Evolutionary conservation across 1,140 invertebrate genomes (phyloP), one percentile per base, ranked within the genome.

Genomic region (Yoshiicerus persimilis): DNA sequence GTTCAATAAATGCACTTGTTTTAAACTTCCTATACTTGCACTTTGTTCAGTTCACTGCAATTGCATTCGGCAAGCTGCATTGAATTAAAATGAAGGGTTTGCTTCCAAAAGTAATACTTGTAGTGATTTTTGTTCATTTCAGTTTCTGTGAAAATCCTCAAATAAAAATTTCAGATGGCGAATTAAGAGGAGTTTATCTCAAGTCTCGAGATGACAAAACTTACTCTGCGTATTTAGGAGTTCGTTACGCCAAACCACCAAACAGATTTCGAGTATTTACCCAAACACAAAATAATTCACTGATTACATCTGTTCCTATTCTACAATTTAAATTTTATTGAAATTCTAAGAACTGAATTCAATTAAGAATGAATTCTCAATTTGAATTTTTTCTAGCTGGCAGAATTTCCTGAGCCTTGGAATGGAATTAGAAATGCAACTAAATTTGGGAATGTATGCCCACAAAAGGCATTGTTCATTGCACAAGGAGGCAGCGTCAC

Each of bases 371-470:
- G n/a, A n/a, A n/a, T 41, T 3, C 16, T 41, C 16, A 41, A 2
- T 41, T 1, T 13, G 3, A 4, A 2, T 11, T 41, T 41, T 56
- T 56, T 56, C 5, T n/a, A 70, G 64, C 27, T 70, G 13, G 64
- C 64, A 30, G 64, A 70, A 30, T 25, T 25, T 10, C 23, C 25
- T 11, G 64, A 70, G 2, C 9, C 64, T 3, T 94, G 93, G 93
- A 27, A 87, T 10, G 93, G 93, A 8, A 91, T 92, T 41, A 88
- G 93, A 86, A 86, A 92, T 2, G 93, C 93, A 4, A 92, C 91
- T 0, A 92, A 92, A 87, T 91, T 90, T 83, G 91, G 92, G 1
- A 89, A 91, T 38, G 66, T 87, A 2, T 93, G 93, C 87, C 32
- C 93, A 91, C 64, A 70, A 8, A 70, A 56, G 3, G 47, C 20